phyloP scores from a whole-genome alignment of 2,797 vertebrate genomes.

The Acanthopagrus latus region DNA sequence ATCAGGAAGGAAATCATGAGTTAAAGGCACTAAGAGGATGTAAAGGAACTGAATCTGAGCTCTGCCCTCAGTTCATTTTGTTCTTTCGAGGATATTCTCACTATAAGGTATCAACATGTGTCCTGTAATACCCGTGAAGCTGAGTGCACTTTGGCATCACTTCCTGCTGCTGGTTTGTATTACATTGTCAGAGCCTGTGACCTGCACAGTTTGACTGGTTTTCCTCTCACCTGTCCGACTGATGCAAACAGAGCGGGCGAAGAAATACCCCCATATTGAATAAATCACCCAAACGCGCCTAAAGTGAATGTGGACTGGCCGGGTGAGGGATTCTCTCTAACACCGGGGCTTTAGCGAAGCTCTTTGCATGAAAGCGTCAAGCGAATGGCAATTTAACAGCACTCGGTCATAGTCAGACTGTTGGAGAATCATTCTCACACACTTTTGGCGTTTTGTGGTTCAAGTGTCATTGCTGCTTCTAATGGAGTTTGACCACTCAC shows the following conservation, averaged over 20 bases:
- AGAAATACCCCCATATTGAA: slow-evolving; percentile 12
- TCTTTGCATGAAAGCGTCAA: slow-evolving; percentile 9
- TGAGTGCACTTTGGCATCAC: neutral
- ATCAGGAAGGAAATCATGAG: neutral
- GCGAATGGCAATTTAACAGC: slow-evolving; percentile 23
- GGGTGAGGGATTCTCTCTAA: slow-evolving; percentile 10
- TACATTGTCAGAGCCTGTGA: slow-evolving; percentile 16
- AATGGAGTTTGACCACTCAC: slow-evolving; percentile 33
- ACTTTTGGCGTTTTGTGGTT: slow-evolving; percentile 40
- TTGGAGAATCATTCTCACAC: slow-evolving; percentile 31
- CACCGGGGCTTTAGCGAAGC: neutral
- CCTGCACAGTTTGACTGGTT: slow-evolving; percentile 2
- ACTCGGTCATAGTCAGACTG: slow-evolving; percentile 35
- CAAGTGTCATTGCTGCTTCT: slow-evolving; percentile 27
- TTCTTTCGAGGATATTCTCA: neutral
- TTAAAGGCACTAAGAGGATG: slow-evolving; percentile 9
- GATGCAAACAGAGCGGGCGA: neutral
- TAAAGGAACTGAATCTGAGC: neutral
- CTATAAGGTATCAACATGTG: slow-evolving; percentile 19
- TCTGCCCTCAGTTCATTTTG: neutral
- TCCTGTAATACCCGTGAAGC: slow-evolving; percentile 11
- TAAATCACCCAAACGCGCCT: slow-evolving; percentile 11
- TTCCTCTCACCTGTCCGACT: slow-evolving; percentile 28
- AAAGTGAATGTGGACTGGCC: slow-evolving; percentile 18
- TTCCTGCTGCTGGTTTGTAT: slow-evolving; percentile 19